Evolutionary conservation across 2,113 vertebrate genomes (phyloP).

Genomic region (Hucho hucho): DNA sequence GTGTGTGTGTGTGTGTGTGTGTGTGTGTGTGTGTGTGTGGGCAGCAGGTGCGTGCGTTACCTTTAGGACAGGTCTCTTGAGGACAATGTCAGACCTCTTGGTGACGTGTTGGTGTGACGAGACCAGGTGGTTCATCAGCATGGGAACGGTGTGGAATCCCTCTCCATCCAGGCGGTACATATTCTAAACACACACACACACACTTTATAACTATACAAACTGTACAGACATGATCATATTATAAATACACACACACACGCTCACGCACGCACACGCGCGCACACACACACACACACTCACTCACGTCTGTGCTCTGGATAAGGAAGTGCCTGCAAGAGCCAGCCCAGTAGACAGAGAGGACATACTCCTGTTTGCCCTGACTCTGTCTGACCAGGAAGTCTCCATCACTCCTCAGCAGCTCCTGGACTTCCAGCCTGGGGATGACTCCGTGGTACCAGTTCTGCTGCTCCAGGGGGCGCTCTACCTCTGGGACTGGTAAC

Average conservation of each 20-base stretch:
- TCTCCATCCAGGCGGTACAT: constrained; percentile 90
- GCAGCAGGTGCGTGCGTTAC: constrained; percentile 48
- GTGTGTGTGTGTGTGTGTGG: too few species aligned
- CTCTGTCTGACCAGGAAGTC: constrained; percentile 95
- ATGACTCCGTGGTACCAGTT: constrained; percentile 95
- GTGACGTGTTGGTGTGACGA: constrained; percentile 81
- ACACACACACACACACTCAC: constrained; percentile 2
- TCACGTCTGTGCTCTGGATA: constrained; percentile 83
- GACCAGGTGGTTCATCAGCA: constrained; percentile 83
- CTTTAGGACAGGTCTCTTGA: constrained; percentile 83
- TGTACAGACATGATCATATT: constrained; percentile 22
- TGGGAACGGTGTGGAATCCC: constrained; percentile 82
- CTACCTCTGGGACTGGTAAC: constrained; percentile 72
- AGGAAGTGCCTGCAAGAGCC: constrained; percentile 90
- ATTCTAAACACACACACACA: constrained; percentile 70
- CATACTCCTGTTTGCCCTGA: constrained; percentile 90
- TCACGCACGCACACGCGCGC: constrained; percentile 7
- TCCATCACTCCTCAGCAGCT: constrained; percentile 80
- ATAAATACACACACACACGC: neutral
- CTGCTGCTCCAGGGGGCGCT: constrained; percentile 89
- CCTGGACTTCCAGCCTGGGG: constrained; percentile 83
- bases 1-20: too few species aligned
- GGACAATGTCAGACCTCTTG: constrained; percentile 77
- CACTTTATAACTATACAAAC: constrained; percentile 2
- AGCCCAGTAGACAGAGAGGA: constrained; percentile 89